phyloP scores from a whole-genome alignment of 2,113 vertebrate genomes.

The Sminthopsis crassicaudata region DNA sequence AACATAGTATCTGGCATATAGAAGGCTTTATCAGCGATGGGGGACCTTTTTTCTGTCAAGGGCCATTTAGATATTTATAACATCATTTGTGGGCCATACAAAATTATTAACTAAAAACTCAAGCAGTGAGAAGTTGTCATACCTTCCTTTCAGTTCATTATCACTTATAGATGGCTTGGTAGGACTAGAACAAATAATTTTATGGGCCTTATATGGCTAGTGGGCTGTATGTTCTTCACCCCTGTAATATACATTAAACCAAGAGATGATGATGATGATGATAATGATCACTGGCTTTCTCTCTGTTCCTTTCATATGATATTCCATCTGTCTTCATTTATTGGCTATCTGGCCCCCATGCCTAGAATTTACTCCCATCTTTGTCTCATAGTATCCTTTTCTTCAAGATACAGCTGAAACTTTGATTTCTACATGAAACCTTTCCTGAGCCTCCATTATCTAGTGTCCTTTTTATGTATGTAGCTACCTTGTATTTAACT shows the following conservation, averaged over 20 bases:
- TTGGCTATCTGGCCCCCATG: neutral
- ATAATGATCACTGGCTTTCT: neutral
- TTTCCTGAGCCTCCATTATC: neutral
- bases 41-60: too few relatives aligned
- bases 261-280: neutral
- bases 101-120: too few relatives aligned
- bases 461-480: neutral
- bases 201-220: too few relatives aligned
- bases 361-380: neutral
- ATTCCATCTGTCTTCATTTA: neutral
- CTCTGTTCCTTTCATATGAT: neutral
- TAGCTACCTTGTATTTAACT: neutral
- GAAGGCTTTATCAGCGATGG: too few relatives aligned
- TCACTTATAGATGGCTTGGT: too few relatives aligned
- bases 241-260: neutral
- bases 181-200: too few relatives aligned
- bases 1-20: neutral
- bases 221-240: too few relatives aligned
- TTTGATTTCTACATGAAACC: neutral
- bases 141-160: too few relatives aligned
- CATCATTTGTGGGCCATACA: too few relatives aligned
- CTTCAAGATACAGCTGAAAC: neutral
- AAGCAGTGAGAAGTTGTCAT: too few relatives aligned
- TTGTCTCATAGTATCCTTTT: neutral
- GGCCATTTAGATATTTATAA: too few relatives aligned